phyloP scores from a whole-genome alignment of 2,888 invertebrate species.

The Pseudoips prasinana region DNA sequence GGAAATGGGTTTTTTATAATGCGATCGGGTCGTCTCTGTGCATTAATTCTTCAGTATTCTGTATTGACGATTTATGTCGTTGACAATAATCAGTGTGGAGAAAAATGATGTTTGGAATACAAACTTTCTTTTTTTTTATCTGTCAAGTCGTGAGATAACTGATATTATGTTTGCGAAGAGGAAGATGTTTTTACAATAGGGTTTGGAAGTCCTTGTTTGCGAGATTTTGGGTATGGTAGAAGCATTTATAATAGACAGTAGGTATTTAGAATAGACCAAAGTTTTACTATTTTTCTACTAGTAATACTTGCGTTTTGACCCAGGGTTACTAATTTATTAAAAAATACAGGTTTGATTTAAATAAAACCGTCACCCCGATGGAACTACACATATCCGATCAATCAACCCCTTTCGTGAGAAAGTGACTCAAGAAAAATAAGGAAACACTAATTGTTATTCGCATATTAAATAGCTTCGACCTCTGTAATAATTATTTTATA shows the following conservation, averaged over 20 bases:
- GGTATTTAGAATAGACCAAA: too few relatives aligned
- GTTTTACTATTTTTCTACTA: too few relatives aligned
- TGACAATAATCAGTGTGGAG: conserved; percentile 35
- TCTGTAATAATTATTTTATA: conserved; percentile 62
- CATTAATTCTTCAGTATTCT: conserved; percentile 49
- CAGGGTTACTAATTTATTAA: background rate
- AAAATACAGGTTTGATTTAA: conserved; percentile 33
- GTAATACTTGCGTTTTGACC: too few relatives aligned
- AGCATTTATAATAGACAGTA: too few relatives aligned
- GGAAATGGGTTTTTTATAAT: conserved; percentile 71
- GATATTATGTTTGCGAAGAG: conserved; percentile 6
- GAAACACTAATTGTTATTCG: conserved; percentile 77
- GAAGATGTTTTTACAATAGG: too few relatives aligned
- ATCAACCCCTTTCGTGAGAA: conserved; percentile 76
- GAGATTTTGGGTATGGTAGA: too few relatives aligned
- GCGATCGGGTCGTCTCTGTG: conserved; percentile 43
- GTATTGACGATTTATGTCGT: conserved; percentile 38
- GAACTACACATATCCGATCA: conserved; percentile 48
- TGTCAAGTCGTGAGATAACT: conserved; percentile 22
- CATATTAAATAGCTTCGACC: conserved; percentile 69
- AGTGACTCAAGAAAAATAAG: conserved; percentile 58
- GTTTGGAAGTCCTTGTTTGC: too few relatives aligned
- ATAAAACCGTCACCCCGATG: conserved; percentile 33
- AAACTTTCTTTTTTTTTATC: conserved; percentile 32
- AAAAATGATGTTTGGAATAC: conserved; percentile 37